Percentiles rank a stretch among this genome's conserved stretches.
Evolutionary conservation across 2,888 invertebrate genomes (phyloP).

Genomic region (Eurytoma californica): DNA sequence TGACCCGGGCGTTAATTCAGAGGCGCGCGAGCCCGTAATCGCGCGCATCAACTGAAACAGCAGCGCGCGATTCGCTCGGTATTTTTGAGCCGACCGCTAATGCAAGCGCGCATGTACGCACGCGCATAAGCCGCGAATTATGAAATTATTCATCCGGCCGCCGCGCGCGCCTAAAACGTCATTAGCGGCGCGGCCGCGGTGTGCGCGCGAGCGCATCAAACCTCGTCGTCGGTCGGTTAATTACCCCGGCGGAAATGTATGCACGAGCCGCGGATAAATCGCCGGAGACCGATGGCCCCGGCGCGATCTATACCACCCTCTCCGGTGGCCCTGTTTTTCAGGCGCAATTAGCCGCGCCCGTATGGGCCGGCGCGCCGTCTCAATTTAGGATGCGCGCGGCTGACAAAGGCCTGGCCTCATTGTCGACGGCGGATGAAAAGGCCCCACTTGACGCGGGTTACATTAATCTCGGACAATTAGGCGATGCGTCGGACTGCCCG

Average conservation of each 20-base stretch:
- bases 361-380: not conserved
- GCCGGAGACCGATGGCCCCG: not conserved
- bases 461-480: constrained; percentile 41
- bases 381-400: constrained; percentile 28
- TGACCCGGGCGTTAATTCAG: too few relatives aligned
- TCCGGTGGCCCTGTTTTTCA: constrained; percentile 40
- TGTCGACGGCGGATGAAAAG: not conserved
- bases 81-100: too few relatives aligned
- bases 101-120: too few relatives aligned
- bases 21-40: too few relatives aligned
- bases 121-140: not conserved
- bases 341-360: constrained; percentile 39
- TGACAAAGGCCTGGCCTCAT: not conserved
- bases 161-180: not conserved
- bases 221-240: constrained; percentile 15
- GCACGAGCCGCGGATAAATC: not conserved
- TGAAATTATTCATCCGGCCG: not conserved
- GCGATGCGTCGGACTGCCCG: not conserved
- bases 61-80: too few relatives aligned
- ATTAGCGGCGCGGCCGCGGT: not conserved
- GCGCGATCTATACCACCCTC: too few relatives aligned
- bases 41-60: too few relatives aligned
- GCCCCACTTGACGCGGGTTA: constrained; percentile 3
- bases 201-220: not conserved
- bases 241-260: not conserved